Conservation (phyloP, 2,888 invertebrate genomes). For the Drymonia ruficornis region DNA sequence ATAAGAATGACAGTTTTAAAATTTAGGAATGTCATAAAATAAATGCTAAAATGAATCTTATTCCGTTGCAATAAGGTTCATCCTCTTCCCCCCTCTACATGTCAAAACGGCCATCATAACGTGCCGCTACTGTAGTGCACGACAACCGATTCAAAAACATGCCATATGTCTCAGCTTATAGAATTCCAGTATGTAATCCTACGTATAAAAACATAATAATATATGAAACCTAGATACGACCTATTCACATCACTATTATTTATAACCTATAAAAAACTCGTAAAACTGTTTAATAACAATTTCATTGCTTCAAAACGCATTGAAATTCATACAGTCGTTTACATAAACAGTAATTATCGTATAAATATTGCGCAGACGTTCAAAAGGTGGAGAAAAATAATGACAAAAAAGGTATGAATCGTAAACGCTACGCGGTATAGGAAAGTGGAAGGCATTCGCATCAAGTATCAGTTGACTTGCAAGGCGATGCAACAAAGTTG, state of each 20-base stretch:
- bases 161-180: neutral
- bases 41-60: too few relatives aligned
- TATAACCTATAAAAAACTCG: slow-evolving; percentile 4
- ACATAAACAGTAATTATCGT: neutral
- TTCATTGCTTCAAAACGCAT: slow-evolving; percentile 7
- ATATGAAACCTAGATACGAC: neutral
- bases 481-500: slow-evolving; percentile 45
- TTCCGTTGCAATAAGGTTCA: too few relatives aligned
- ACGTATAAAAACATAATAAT: neutral
- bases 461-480: slow-evolving; percentile 30
- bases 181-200: neutral
- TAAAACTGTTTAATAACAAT: slow-evolving; percentile 4
- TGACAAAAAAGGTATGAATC: slow-evolving; percentile 16
- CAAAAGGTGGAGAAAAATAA: slow-evolving; percentile 17
- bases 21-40: too few relatives aligned
- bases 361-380: neutral
- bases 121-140: too few relatives aligned
- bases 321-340: slow-evolving; percentile 3
- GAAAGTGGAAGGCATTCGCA: slow-evolving; percentile 32
- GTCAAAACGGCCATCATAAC: too few relatives aligned
- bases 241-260: slow-evolving; percentile 1
- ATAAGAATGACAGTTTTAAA: too few relatives aligned
- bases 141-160: neutral
- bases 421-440: slow-evolving; percentile 26
- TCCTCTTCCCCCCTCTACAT: too few relatives aligned